Conservation (phyloP, 2,797 vertebrate genomes). For the Chelon auratus region DNA sequence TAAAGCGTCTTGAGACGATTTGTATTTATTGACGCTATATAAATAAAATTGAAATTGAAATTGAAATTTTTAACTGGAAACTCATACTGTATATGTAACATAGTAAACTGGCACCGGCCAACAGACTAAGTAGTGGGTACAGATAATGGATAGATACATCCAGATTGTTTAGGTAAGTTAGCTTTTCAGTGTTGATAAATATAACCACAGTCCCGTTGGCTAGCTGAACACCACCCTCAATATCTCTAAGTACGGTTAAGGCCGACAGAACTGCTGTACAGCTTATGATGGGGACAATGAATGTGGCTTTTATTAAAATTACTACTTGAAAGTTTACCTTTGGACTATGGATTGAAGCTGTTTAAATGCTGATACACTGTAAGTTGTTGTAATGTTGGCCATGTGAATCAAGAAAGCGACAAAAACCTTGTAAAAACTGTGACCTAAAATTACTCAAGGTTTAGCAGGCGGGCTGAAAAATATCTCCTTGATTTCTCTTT, state of each 20-base stretch:
- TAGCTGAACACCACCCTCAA: not conserved
- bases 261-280: not conserved
- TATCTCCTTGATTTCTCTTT: not conserved
- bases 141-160: not conserved
- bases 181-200: constrained; percentile 3
- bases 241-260: not conserved
- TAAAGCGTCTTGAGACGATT: too few relatives aligned
- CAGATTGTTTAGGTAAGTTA: not conserved
- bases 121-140: not conserved
- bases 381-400: not conserved
- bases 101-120: not conserved
- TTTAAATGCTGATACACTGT: not conserved
- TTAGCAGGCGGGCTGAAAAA: not conserved
- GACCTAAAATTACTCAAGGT: not conserved
- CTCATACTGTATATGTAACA: not conserved
- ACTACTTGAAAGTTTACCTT: not conserved
- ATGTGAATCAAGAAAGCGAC: not conserved
- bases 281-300: not conserved
- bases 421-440: not conserved
- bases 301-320: not conserved
- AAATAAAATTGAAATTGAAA: too few relatives aligned
- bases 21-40: too few relatives aligned
- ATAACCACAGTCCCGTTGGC: not conserved
- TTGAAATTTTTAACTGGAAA: not conserved
- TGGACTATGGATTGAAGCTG: not conserved